phyloP scores from a whole-genome alignment of 2,113 vertebrate genomes.

The Condylura cristata region DNA sequence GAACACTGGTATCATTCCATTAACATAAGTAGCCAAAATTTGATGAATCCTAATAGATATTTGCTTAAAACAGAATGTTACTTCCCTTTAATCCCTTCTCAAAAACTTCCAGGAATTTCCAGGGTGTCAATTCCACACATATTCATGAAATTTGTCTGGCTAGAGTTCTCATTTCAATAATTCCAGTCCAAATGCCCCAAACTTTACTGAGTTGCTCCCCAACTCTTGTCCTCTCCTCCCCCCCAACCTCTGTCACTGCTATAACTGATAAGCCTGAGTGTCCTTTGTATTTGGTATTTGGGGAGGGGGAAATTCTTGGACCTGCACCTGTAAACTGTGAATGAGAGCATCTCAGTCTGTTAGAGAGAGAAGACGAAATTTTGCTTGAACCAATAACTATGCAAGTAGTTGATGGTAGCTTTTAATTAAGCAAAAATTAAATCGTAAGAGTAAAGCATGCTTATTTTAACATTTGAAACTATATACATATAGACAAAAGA shows the following conservation, averaged over 20 bases:
- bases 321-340: not conserved
- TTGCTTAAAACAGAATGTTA: conserved; percentile 37
- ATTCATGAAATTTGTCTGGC: not conserved
- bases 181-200: not conserved
- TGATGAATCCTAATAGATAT: conserved; percentile 47
- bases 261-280: not conserved
- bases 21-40: conserved; percentile 57
- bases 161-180: not conserved
- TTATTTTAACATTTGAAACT: conserved; percentile 2
- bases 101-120: conserved; percentile 36
- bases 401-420: not conserved
- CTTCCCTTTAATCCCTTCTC: conserved; percentile 17
- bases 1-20: conserved; percentile 44
- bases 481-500: not conserved
- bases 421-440: not conserved
- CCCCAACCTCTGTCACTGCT: not conserved
- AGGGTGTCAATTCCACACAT: not conserved
- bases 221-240: not conserved
- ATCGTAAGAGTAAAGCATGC: not conserved
- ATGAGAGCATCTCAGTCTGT: not conserved
- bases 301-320: not conserved
- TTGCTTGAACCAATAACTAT: not conserved
- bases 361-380: not conserved
- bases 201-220: not conserved
- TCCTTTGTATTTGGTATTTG: not conserved